phyloP scores from a whole-genome alignment of 1,140 invertebrate species.

The Orchesella cincta region DNA sequence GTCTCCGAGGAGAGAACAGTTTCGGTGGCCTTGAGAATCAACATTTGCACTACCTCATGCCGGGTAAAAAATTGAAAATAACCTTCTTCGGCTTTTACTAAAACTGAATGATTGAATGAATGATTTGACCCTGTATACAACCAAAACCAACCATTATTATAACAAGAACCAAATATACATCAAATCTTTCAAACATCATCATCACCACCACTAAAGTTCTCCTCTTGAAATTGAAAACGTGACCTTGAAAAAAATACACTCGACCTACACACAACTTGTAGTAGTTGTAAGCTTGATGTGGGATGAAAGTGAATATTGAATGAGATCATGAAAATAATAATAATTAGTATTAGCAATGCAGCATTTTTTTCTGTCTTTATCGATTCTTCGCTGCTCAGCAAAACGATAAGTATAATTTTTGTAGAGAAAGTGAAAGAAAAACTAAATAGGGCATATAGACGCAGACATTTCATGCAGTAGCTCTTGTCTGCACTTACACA shows the following conservation, averaged over 20 bases:
- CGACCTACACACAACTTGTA: neutral
- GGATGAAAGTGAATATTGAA: neutral
- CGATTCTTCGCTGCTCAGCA: neutral
- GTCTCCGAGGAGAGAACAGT: conserved; percentile 75
- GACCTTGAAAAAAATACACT: neutral
- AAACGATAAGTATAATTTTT: neutral
- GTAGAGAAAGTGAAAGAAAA: conserved; percentile 10
- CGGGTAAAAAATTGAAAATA: conserved; percentile 63
- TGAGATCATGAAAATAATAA: too few relatives aligned
- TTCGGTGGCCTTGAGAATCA: conserved; percentile 71
- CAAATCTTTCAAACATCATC: too few relatives aligned
- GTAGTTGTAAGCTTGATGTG: neutral
- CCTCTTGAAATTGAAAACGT: too few relatives aligned
- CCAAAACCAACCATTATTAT: neutral
- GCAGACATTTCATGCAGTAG: too few relatives aligned
- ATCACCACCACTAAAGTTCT: too few relatives aligned
- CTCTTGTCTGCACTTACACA: too few relatives aligned
- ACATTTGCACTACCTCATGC: conserved; percentile 97
- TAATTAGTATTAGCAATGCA: too few relatives aligned
- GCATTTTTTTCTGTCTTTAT: neutral
- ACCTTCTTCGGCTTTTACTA: neutral
- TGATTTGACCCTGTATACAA: neutral
- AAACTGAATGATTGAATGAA: neutral
- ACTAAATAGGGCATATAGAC: conserved; percentile 14
- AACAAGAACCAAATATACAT: too few relatives aligned